phyloP scores from a whole-genome alignment of 2,888 invertebrate species.

The Lysandra coridon region DNA sequence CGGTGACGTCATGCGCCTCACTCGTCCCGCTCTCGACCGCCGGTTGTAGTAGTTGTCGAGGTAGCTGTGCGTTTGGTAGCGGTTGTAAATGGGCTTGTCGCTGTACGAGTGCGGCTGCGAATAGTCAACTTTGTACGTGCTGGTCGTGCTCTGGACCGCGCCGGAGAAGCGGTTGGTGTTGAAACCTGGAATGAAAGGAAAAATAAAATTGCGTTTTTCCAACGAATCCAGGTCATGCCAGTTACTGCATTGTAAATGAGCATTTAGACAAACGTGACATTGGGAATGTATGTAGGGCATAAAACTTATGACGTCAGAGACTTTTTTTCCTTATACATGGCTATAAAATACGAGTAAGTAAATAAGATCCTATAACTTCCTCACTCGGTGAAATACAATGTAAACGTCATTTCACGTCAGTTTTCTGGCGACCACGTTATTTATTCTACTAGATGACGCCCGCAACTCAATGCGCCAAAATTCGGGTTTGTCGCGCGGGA shows the following conservation, averaged over 20 bases:
- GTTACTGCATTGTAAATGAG: neutral
- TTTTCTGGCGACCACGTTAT: too few relatives aligned
- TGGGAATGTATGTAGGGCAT: too few relatives aligned
- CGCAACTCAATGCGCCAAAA: too few relatives aligned
- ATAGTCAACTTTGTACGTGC: constrained; percentile 75
- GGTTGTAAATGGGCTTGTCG: constrained; percentile 72
- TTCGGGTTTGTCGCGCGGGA: too few relatives aligned
- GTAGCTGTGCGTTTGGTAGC: constrained; percentile 68
- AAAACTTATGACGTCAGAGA: too few relatives aligned
- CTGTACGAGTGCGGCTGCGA: constrained; percentile 69
- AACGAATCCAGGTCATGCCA: neutral
- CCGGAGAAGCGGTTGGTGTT: constrained; percentile 66
- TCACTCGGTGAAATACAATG: too few relatives aligned
- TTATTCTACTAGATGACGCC: too few relatives aligned
- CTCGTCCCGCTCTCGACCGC: constrained; percentile 64
- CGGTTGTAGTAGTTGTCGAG: constrained; percentile 69
- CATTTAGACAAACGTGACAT: too few relatives aligned
- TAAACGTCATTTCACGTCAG: too few relatives aligned
- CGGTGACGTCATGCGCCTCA: constrained; percentile 64
- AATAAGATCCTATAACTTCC: too few relatives aligned
- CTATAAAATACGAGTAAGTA: too few relatives aligned
- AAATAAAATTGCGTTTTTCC: neutral
- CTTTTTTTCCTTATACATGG: too few relatives aligned
- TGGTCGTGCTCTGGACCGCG: constrained; percentile 69
- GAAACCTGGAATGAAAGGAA: constrained; percentile 56